A percentile compares a stretch with the other conserved stretches of the same genome.
Evolutionary conservation across 2,797 vertebrate species (phyloP).

Genomic region (Apodemus agrarius): DNA sequence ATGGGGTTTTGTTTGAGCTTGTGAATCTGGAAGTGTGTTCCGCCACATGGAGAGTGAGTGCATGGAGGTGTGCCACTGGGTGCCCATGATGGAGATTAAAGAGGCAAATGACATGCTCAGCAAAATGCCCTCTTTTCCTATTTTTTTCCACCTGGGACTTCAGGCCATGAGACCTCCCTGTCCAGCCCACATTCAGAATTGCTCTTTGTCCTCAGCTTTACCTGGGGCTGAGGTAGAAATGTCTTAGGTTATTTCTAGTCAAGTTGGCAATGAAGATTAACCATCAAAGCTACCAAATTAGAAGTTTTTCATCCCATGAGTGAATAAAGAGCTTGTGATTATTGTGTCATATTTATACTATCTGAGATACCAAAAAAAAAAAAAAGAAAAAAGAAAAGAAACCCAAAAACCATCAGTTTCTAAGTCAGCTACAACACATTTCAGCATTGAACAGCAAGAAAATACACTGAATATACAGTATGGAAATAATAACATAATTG

Average conservation of each 20-base stretch:
- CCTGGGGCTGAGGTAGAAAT: not conserved
- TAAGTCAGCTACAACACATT: not conserved
- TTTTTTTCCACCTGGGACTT: not conserved
- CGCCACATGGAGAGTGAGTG: not conserved
- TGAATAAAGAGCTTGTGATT: not conserved
- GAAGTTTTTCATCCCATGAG: not conserved
- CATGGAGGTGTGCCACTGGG: rapidly evolving
- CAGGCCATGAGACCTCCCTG: not conserved
- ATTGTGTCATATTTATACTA: not conserved
- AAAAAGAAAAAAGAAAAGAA: no score
- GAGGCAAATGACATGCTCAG: not conserved
- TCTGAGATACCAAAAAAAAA: not conserved
- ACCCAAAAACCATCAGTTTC: not conserved
- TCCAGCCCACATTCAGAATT: not conserved
- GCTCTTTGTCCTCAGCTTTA: not conserved
- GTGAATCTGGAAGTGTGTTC: not conserved
- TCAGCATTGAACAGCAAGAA: not conserved
- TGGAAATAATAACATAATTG: not conserved
- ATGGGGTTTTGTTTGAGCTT: not conserved
- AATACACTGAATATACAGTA: not conserved
- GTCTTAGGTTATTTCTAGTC: not conserved
- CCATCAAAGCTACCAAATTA: not conserved
- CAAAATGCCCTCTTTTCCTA: no score
- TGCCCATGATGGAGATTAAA: no score
- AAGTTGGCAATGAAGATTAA: not conserved